Evolutionary conservation across 2,113 vertebrate species (phyloP).

Genomic region (Eupsittula cactorum): DNA sequence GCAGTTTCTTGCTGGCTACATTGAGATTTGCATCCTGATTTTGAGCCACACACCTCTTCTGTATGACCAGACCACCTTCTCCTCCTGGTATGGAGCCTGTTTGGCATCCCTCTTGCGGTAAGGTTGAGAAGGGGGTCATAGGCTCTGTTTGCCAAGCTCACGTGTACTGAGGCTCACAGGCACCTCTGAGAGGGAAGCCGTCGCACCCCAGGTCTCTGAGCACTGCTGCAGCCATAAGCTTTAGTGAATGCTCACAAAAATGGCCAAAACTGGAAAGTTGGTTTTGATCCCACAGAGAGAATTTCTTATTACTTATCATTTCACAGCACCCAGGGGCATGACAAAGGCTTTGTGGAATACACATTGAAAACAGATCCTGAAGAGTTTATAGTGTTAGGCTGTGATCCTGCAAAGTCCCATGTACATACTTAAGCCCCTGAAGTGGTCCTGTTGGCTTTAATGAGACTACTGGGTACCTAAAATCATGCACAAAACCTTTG

Average conservation of each 20-base stretch:
- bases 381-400: neutral
- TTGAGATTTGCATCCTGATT: neutral
- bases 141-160: neutral
- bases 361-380: neutral
- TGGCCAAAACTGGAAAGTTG: rapidly evolving
- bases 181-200: neutral
- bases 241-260: rapidly evolving
- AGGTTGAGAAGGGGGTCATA: rapidly evolving
- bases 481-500: neutral
- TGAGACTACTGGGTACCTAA: neutral
- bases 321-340: neutral
- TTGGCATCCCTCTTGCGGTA: neutral
- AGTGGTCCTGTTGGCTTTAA: neutral
- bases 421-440: neutral
- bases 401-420: neutral
- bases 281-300: neutral
- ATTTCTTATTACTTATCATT: neutral
- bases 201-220: rapidly evolving
- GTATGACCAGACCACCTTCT: neutral
- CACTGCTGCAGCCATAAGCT: rapidly evolving
- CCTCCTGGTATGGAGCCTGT: neutral
- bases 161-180: rapidly evolving
- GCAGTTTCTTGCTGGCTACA: rapidly evolving
- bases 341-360: neutral
- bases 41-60: neutral